Evolutionary conservation across 2,888 invertebrate species (phyloP).

Genomic region (Rhagonycha fulva): DNA sequence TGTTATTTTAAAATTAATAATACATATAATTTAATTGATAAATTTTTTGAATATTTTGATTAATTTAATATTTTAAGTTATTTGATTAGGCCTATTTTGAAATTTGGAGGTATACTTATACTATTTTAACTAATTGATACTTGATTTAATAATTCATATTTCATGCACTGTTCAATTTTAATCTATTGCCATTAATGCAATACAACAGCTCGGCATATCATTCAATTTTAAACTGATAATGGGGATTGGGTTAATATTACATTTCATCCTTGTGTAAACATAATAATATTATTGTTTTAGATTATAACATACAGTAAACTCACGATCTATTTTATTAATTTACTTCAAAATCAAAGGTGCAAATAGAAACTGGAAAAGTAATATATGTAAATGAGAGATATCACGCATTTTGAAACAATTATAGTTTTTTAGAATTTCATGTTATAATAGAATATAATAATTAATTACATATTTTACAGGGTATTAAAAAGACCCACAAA

Average conservation of each 20-base stretch:
- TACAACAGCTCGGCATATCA: neutral
- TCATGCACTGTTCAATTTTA: neutral
- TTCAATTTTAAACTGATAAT: neutral
- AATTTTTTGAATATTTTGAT: no score
- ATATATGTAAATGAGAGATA: no score
- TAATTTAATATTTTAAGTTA: neutral
- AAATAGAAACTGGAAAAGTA: no score
- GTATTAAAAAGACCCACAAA: no score
- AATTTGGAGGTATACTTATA: neutral
- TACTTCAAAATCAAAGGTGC: no score
- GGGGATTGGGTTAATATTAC: neutral
- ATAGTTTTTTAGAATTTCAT: no score
- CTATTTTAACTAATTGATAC: neutral
- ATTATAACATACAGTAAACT: neutral
- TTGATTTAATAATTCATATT: neutral
- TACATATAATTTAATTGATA: no score
- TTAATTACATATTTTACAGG: no score
- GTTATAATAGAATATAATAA: no score
- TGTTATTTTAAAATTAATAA: no score
- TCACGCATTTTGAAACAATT: no score
- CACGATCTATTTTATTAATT: no score
- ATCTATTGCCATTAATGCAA: neutral
- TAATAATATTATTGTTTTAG: neutral
- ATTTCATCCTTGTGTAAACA: neutral
- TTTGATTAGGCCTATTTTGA: neutral